Percentiles rank a stretch among this genome's conserved stretches.
phyloP scores from a whole-genome alignment of 1,140 invertebrate genomes.

The Aethina tumida region DNA sequence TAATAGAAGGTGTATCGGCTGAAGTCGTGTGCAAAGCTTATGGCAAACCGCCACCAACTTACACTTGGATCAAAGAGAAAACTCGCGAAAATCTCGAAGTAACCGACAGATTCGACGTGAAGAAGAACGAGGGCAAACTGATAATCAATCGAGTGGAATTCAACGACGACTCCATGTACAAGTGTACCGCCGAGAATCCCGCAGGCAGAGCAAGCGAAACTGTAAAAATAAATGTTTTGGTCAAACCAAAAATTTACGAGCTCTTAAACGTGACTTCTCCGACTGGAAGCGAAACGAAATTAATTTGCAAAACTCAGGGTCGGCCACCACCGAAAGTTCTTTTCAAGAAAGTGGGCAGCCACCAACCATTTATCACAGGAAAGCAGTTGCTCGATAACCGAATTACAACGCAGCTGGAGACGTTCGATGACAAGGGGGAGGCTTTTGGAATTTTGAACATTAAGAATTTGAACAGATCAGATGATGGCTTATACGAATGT shows the following conservation, averaged over 20 bases:
- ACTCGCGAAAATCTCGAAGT: conserved; percentile 54
- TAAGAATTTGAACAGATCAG: conserved; percentile 47
- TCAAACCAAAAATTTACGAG: conserved; percentile 70
- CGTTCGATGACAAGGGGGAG: conserved; percentile 37
- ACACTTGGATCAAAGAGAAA: conserved; percentile 66
- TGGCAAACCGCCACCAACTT: conserved; percentile 73
- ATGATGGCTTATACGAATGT: conserved; percentile 86
- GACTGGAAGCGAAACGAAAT: conserved; percentile 48
- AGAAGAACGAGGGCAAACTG: conserved; percentile 54
- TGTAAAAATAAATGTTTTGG: conserved; percentile 57
- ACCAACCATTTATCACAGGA: conserved; percentile 48
- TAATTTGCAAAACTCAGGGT: conserved; percentile 67
- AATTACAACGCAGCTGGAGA: conserved; percentile 36
- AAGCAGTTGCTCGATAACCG: conserved; percentile 37
- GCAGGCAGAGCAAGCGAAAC: conserved; percentile 60
- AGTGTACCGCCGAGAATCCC: conserved; percentile 71
- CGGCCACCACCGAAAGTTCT: conserved; percentile 64
- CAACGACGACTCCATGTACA: conserved; percentile 69
- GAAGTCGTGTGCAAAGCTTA: conserved; percentile 63
- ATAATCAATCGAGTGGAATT: conserved; percentile 66
- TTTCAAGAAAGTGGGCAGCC: conserved; percentile 55
- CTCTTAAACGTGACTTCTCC: conserved; percentile 63
- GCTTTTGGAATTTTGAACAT: conserved; percentile 55
- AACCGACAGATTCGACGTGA: conserved; percentile 63
- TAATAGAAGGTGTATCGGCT: conserved; percentile 68